Evolutionary conservation across 2,797 vertebrate genomes (phyloP).

Genomic region (Antrozous pallidus): DNA sequence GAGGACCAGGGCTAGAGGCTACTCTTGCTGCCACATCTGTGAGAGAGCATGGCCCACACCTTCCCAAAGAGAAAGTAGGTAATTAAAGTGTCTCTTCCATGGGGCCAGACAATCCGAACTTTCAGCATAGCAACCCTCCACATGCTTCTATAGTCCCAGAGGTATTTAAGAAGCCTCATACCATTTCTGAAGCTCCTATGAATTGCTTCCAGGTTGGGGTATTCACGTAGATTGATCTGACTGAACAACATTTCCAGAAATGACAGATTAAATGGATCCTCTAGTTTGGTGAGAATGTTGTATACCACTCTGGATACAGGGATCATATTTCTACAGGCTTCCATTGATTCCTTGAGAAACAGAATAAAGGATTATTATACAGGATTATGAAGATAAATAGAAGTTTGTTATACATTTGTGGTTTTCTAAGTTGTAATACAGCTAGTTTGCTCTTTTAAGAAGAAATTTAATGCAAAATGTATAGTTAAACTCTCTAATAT

Average conservation of each 20-base stretch:
- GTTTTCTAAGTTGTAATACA: not conserved
- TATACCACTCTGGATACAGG: constrained; percentile 59
- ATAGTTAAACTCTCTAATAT: not conserved
- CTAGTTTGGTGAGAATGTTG: constrained; percentile 62
- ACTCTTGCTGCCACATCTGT: accelerated
- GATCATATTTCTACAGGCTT: constrained; percentile 56
- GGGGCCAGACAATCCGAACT: not conserved
- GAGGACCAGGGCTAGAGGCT: not conserved
- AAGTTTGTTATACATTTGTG: not conserved
- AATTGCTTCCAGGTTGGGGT: not conserved
- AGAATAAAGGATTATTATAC: not conserved
- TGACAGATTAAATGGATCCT: not conserved
- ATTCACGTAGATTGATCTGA: constrained; percentile 32
- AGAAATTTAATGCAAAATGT: not conserved
- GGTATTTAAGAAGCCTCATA: not conserved
- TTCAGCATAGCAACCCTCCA: not conserved
- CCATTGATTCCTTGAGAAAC: constrained; percentile 64
- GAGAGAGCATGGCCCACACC: accelerated
- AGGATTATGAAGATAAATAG: not conserved
- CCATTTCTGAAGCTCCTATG: constrained; percentile 50
- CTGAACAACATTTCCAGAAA: constrained; percentile 49
- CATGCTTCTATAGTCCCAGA: not conserved
- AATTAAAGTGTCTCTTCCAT: too few relatives aligned
- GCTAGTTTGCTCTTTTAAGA: not conserved
- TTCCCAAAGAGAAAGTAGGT: not conserved